Conservation (phyloP, 2,888 invertebrate species). For the Proisotoma minuta region DNA sequence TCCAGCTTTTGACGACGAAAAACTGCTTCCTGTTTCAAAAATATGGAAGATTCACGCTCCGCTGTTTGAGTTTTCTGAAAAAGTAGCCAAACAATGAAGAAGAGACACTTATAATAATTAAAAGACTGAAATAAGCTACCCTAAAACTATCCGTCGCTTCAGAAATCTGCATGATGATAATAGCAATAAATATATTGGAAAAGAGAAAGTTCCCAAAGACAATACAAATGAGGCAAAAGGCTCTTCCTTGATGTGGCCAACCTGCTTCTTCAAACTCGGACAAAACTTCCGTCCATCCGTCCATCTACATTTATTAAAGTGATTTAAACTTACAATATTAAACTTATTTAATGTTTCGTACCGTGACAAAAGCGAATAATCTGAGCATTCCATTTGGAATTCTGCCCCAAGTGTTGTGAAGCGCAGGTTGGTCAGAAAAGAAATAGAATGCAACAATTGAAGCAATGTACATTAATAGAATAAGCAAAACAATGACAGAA, state of each 20-base stretch:
- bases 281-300: constrained; percentile 44
- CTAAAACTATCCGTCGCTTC: constrained; percentile 44
- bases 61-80: constrained; percentile 22
- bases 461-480: constrained; percentile 42
- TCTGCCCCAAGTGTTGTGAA: constrained; percentile 24
- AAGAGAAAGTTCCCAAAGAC: constrained; percentile 46
- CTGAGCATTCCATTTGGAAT: constrained; percentile 41
- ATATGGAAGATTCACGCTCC: constrained; percentile 30
- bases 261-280: constrained; percentile 23
- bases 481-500: constrained; percentile 40
- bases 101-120: not conserved
- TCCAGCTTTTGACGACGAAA: constrained; percentile 44
- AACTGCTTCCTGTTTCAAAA: constrained; percentile 39
- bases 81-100: not conserved
- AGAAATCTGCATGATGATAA: constrained; percentile 47
- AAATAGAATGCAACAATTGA: constrained; percentile 43
- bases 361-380: constrained; percentile 38
- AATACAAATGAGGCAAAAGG: constrained; percentile 40
- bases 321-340: not conserved
- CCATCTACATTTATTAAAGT: constrained; percentile 25
- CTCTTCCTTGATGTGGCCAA: constrained; percentile 17
- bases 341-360: constrained; percentile 12
- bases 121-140: constrained; percentile 20
- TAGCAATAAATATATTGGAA: constrained; percentile 47
- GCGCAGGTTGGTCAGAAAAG: constrained; percentile 22